These are phyloP conservation scores for Oreocharis arfaki DNA, from an alignment of 2,113 vertebrate species.

Conservation along the genomic window DNA sequence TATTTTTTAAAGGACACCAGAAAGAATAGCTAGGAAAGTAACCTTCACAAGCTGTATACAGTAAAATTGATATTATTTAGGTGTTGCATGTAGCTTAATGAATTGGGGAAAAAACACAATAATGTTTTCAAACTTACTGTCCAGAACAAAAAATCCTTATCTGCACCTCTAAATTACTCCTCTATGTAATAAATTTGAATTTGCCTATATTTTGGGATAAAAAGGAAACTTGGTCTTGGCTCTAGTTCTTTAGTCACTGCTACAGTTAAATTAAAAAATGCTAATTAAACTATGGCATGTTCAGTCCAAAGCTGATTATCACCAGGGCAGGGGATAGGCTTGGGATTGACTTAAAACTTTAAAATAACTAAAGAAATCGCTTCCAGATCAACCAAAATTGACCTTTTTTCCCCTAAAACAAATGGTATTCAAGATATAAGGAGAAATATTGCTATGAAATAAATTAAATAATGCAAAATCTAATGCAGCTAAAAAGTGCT, in stretches of 20 bases:
- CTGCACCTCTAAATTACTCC: background rate
- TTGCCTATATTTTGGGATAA: background rate
- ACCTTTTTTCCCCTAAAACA: background rate
- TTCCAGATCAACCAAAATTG: background rate
- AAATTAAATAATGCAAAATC: background rate
- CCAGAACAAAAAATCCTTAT: background rate
- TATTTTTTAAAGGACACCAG: background rate
- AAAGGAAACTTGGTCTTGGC: background rate
- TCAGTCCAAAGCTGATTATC: background rate
- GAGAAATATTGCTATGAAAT: background rate
- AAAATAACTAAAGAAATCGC: background rate
- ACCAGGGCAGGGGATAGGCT: background rate
- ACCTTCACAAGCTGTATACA: background rate
- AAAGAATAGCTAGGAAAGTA: background rate
- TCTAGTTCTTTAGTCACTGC: background rate
- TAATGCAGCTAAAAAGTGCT: background rate
- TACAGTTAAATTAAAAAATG: background rate
- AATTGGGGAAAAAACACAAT: accelerated
- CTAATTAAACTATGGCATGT: background rate
- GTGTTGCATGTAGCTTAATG: background rate
- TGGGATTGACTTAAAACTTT: background rate
- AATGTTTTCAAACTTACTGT: background rate
- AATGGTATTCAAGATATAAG: background rate
- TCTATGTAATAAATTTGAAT: background rate
- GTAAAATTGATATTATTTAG: background rate